A percentile compares a stretch with the other conserved stretches of the same genome.
Conservation (phyloP, 2,888 invertebrate species). For the Tachystola acroxantha region DNA sequence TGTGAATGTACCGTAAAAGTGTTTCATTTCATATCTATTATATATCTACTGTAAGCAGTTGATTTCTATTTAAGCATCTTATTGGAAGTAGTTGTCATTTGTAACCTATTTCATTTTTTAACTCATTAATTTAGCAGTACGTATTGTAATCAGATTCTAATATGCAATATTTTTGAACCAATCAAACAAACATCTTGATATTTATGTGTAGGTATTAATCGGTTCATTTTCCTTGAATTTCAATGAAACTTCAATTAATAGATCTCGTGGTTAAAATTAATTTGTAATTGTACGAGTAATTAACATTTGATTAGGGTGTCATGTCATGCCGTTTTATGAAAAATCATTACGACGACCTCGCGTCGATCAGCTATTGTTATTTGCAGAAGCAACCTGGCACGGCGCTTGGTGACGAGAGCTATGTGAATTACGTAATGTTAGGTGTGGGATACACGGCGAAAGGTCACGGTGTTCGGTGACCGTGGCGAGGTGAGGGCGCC, state of each 20-base stretch:
- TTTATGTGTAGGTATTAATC: no score
- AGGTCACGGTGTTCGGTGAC: conserved; percentile 71
- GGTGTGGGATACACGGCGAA: conserved; percentile 48
- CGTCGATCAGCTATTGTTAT: not conserved
- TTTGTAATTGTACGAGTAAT: not conserved
- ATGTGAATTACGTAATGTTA: conserved; percentile 51
- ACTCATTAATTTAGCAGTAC: no score
- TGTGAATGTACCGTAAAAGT: not conserved
- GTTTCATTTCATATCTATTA: no score
- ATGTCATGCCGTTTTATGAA: not conserved
- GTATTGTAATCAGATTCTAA: no score
- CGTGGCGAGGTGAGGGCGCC: conserved; percentile 52
- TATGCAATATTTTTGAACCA: no score
- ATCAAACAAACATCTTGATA: no score
- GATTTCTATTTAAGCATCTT: no score
- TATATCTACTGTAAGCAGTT: no score
- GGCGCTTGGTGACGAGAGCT: conserved; percentile 2
- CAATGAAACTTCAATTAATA: no score
- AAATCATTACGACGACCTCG: not conserved
- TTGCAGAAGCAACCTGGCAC: not conserved
- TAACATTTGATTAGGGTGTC: not conserved
- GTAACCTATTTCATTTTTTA: no score
- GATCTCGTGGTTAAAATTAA: not conserved
- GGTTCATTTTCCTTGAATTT: no score
- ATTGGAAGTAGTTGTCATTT: no score